Percentiles rank a stretch among this genome's conserved stretches.
These are phyloP conservation scores for Tor tambroides DNA, from an alignment of 2,113 vertebrate species.

Conservation along the genomic window DNA sequence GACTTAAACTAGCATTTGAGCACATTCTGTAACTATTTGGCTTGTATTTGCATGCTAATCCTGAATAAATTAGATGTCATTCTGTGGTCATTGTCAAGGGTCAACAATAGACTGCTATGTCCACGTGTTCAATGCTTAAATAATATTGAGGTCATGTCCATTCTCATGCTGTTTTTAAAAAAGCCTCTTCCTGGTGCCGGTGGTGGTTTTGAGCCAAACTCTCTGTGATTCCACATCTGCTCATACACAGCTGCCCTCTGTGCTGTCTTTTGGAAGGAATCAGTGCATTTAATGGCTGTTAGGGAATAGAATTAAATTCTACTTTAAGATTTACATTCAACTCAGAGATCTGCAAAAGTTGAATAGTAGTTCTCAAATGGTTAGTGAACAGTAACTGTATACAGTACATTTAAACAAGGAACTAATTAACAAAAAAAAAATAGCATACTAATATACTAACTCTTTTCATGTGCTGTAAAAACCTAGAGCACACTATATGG, in stretches of 20 bases:
- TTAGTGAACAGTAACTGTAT: background rate
- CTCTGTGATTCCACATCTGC: constrained; percentile 18
- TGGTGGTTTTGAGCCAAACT: constrained; percentile 10
- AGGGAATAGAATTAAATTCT: background rate
- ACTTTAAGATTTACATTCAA: background rate
- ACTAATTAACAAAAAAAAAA: background rate
- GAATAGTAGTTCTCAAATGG: background rate
- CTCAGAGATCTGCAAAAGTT: too few relatives aligned
- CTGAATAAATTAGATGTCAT: constrained; percentile 11
- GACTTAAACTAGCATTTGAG: background rate
- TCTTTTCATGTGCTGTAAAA: background rate
- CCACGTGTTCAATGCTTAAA: constrained; percentile 7
- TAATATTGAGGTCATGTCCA: background rate
- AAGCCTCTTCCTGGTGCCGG: constrained; percentile 1
- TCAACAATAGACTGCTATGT: constrained; percentile 41
- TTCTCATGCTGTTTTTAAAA: background rate
- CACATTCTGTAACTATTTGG: background rate
- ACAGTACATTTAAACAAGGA: background rate
- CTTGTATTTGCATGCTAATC: background rate
- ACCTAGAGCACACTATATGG: background rate
- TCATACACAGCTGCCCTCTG: background rate
- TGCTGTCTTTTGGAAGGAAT: background rate
- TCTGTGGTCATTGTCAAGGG: constrained; percentile 40
- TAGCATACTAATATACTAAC: background rate
- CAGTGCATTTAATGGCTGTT: background rate